phyloP scores from a whole-genome alignment of 2,888 invertebrate genomes.

The Iselma pallidipennis region DNA sequence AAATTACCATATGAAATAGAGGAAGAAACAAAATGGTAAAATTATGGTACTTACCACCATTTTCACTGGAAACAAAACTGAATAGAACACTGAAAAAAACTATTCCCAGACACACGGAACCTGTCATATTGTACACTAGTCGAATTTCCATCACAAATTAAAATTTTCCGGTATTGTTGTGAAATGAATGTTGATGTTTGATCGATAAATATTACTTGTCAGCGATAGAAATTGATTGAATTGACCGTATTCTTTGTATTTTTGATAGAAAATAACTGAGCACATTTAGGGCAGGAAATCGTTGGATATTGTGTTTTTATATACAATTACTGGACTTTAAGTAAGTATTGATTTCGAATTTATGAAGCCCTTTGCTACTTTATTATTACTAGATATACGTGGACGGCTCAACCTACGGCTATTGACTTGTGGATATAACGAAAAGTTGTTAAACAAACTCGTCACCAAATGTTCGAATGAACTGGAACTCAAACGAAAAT shows the following conservation, averaged over 20 bases:
- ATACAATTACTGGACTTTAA: not conserved
- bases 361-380: not conserved
- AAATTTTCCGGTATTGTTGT: not conserved
- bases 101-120: not conserved
- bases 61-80: not conserved
- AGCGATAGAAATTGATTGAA: not conserved
- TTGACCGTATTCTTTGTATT: not conserved
- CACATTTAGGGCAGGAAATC: not conserved
- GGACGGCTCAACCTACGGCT: not conserved
- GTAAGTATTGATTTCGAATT: conserved; percentile 5
- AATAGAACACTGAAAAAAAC: not conserved
- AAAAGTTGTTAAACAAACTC: too few relatives aligned
- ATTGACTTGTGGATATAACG: too few relatives aligned
- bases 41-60: not conserved
- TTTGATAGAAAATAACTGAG: too few relatives aligned
- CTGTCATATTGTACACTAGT: not conserved
- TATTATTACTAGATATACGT: not conserved
- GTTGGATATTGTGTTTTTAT: not conserved
- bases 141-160: not conserved
- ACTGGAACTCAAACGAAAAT: not conserved
- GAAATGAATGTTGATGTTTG: not conserved
- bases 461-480: not conserved
- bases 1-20: too few relatives aligned
- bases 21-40: too few relatives aligned
- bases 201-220: not conserved